phyloP scores from a whole-genome alignment of 64 coral and sea anemone species.

The Pachyseris speciosa region DNA sequence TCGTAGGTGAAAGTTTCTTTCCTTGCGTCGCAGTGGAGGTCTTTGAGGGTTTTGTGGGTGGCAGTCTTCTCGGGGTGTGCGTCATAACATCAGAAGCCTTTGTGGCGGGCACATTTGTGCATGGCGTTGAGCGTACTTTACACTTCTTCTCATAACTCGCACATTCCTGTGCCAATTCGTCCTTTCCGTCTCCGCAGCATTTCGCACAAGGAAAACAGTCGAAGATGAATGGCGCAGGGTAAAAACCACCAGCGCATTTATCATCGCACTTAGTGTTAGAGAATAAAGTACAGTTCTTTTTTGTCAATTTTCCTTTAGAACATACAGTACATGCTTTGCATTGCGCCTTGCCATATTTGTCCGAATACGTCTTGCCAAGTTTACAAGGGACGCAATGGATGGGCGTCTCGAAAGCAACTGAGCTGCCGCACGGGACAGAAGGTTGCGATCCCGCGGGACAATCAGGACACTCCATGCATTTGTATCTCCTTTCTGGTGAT shows the following conservation, averaged over 20 bases:
- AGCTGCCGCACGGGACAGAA: conserved; percentile 36
- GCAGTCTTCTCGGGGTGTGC: background rate
- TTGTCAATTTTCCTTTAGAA: background rate
- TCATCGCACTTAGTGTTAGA: conserved; percentile 6
- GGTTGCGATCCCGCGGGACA: background rate
- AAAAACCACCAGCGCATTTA: conserved; percentile 19
- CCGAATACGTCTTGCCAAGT: conserved; percentile 14
- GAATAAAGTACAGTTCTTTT: conserved; percentile 26
- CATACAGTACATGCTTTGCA: conserved; percentile 50
- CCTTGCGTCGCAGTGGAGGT: too few species aligned
- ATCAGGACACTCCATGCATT: conserved; percentile 22
- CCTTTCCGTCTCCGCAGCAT: conserved; percentile 28
- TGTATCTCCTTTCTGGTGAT: background rate
- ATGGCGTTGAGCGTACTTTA: background rate
- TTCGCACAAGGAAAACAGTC: conserved; percentile 27
- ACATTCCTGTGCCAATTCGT: background rate
- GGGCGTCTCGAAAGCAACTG: background rate
- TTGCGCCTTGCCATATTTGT: background rate
- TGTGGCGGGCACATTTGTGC: background rate
- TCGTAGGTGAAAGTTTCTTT: too few species aligned
- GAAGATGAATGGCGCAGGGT: background rate
- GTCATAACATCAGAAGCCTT: background rate
- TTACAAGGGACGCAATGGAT: conserved; percentile 16
- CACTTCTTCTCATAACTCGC: background rate
- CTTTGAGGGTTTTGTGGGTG: too few species aligned